Conservation (phyloP, 2,113 vertebrate species). For the Mesocricetus auratus region DNA sequence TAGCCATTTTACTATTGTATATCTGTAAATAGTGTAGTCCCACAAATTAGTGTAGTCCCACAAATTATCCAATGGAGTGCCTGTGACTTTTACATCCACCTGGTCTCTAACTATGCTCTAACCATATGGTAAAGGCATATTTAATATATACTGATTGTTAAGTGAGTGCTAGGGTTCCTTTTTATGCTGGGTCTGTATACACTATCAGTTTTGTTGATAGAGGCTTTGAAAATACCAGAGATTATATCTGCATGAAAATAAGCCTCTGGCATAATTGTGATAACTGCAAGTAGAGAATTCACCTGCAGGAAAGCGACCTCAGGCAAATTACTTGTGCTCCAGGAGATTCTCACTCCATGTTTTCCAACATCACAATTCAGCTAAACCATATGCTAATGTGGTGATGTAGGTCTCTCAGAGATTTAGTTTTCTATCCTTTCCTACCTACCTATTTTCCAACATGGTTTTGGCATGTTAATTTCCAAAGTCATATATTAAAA, state of each 20-base stretch:
- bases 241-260: constrained; percentile 69
- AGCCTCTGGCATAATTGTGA: constrained; percentile 50
- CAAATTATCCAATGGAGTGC: neutral
- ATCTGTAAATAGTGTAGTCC: constrained; percentile 32
- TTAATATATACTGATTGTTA: constrained; percentile 57
- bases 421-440: constrained; percentile 50
- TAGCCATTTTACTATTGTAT: constrained; percentile 30
- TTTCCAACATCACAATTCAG: constrained; percentile 62
- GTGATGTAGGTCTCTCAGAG: constrained; percentile 56
- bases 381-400: constrained; percentile 56
- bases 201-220: constrained; percentile 44
- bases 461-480: constrained; percentile 51
- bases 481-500: constrained; percentile 44
- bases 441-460: constrained; percentile 57
- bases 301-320: constrained; percentile 55
- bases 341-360: constrained; percentile 11
- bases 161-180: neutral
- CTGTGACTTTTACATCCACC: neutral
- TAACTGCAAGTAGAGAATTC: constrained; percentile 63
- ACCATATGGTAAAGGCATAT: constrained; percentile 16
- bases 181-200: neutral
- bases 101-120: constrained; percentile 46
- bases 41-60: neutral
- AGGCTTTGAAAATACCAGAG: constrained; percentile 61
- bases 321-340: constrained; percentile 32